A percentile compares a stretch with the other conserved stretches of the same genome.
Conservation (phyloP, 2,113 vertebrate species). For the Phrynocephalus versicolor region DNA sequence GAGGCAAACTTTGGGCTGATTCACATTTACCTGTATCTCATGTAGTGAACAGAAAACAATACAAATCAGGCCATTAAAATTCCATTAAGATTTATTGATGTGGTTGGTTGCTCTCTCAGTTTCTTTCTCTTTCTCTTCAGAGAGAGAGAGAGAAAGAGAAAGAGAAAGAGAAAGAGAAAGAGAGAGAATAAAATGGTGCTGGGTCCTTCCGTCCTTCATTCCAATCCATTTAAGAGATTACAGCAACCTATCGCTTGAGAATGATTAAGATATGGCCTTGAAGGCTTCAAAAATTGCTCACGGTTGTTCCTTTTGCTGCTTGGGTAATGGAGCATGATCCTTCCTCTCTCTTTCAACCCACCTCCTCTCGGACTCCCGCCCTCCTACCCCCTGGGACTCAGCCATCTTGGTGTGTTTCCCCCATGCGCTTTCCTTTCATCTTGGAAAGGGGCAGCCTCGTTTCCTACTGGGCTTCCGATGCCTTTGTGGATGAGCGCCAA, state of each 20-base stretch:
- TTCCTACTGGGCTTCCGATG: slow-evolving; percentile 53
- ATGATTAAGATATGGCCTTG: neutral
- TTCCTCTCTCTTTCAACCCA: no score
- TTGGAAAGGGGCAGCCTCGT: neutral
- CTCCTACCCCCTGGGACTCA: neutral
- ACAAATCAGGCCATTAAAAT: no score
- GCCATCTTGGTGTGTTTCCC: neutral
- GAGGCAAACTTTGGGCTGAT: no score
- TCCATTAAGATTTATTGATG: no score
- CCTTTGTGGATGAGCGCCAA: slow-evolving; percentile 49
- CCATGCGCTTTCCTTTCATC: neutral
- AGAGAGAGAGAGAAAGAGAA: no score
- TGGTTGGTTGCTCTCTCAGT: no score
- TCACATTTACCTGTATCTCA: no score
- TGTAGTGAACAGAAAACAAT: no score
- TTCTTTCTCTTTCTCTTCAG: neutral
- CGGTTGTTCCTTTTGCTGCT: neutral
- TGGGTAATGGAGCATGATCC: neutral
- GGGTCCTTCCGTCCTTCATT: neutral
- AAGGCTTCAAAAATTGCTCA: neutral
- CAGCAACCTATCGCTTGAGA: neutral
- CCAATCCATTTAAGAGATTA: neutral
- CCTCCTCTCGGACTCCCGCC: no score
- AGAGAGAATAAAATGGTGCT: neutral
- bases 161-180: no score